These are phyloP conservation scores for Pachyrhynchus sulphureomaculatus DNA, from an alignment of 1,140 invertebrate genomes.

Conservation along the genomic window DNA sequence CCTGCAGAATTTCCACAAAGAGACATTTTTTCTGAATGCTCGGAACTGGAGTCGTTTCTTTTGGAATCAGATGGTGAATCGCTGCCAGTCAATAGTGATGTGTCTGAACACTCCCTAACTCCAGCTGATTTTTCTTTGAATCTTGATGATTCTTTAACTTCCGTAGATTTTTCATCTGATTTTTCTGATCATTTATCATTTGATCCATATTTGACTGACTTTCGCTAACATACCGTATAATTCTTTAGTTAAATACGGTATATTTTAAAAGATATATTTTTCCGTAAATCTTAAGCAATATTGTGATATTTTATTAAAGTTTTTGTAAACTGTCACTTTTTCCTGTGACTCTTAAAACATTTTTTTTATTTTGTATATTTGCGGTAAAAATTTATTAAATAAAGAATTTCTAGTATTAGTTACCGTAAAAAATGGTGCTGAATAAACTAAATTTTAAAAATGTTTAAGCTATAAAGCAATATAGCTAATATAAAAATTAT, in stretches of 20 bases:
- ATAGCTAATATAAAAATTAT: too few species aligned
- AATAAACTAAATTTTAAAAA: too few species aligned
- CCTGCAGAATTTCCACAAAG: slow-evolving; percentile 26
- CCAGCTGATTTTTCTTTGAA: slow-evolving; percentile 46
- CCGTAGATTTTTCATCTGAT: slow-evolving; percentile 45
- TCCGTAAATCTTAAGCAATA: background rate
- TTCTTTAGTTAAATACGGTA: background rate
- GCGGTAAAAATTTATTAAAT: too few species aligned
- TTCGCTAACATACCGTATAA: slow-evolving; percentile 39
- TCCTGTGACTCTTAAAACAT: too few species aligned
- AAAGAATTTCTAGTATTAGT: too few species aligned
- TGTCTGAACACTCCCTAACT: slow-evolving; percentile 47
- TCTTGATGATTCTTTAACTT: slow-evolving; percentile 44
- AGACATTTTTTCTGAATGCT: slow-evolving; percentile 44
- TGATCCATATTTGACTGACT: slow-evolving; percentile 44
- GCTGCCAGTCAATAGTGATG: slow-evolving; percentile 44
- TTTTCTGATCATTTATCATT: slow-evolving; percentile 44
- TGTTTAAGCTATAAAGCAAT: too few species aligned
- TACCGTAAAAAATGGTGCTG: too few species aligned
- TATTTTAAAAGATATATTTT: background rate
- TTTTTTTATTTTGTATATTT: too few species aligned
- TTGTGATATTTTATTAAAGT: too few species aligned
- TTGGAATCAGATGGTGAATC: slow-evolving; percentile 49
- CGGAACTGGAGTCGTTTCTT: slow-evolving; percentile 47
- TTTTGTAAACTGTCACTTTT: too few species aligned